Conservation (phyloP, 2,113 vertebrate genomes). For the Xyrauchen texanus region DNA sequence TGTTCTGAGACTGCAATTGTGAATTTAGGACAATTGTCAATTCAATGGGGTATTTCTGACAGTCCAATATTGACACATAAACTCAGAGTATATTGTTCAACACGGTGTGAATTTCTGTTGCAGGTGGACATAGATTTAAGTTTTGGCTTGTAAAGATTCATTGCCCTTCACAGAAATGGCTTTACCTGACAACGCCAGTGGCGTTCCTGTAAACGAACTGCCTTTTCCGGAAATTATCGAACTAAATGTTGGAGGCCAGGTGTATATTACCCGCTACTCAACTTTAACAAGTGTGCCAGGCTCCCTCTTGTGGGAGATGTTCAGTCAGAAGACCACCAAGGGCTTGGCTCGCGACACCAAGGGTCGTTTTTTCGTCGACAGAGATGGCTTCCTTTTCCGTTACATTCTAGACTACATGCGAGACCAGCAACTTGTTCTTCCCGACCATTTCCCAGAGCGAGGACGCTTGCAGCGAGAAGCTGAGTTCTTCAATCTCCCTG, state of each 20-base stretch:
- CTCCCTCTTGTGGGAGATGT: slow-evolving; percentile 91
- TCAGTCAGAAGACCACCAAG: slow-evolving; percentile 79
- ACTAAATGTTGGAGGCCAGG: slow-evolving; percentile 92
- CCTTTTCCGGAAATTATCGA: slow-evolving; percentile 90
- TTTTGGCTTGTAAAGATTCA: not conserved
- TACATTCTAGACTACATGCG: slow-evolving; percentile 94
- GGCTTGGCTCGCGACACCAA: slow-evolving; percentile 88
- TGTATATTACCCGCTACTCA: slow-evolving; percentile 90
- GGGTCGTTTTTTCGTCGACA: slow-evolving; percentile 90
- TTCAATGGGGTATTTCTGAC: not conserved
- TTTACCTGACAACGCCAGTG: slow-evolving; percentile 76
- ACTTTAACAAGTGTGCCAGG: slow-evolving; percentile 88
- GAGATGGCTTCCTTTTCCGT: slow-evolving; percentile 92
- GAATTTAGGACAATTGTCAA: not conserved
- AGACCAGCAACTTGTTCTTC: slow-evolving; percentile 88
- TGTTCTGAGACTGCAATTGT: not conserved
- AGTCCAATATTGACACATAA: not conserved
- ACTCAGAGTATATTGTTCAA: not conserved
- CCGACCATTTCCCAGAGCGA: slow-evolving; percentile 90
- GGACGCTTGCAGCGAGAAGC: slow-evolving; percentile 88
- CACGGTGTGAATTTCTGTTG: too few species aligned
- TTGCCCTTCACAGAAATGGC: slow-evolving; percentile 73
- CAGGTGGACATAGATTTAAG: too few species aligned
- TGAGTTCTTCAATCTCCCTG: slow-evolving; percentile 88
- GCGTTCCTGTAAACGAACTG: slow-evolving; percentile 74